Conservation (phyloP, 2,797 vertebrate species). For the Gymnodraco acuticeps region DNA sequence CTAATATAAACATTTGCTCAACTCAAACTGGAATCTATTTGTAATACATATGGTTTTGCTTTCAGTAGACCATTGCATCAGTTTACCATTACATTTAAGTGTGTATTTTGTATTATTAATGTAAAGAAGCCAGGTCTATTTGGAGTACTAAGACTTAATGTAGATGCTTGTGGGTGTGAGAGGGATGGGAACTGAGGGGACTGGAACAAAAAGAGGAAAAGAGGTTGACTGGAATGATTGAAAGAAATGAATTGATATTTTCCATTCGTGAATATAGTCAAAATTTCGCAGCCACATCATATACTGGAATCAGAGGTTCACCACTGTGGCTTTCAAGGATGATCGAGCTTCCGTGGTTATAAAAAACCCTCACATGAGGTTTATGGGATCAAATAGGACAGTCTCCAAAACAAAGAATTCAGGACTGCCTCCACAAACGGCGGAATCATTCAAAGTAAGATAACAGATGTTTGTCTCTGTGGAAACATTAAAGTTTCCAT, state of each 20-base stretch:
- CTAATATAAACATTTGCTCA: background rate
- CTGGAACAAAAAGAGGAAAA: constrained; percentile 51
- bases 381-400: constrained; percentile 36
- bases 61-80: constrained; percentile 1
- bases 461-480: constrained; percentile 71
- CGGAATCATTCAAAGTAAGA: constrained; percentile 47
- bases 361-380: constrained; percentile 36
- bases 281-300: constrained; percentile 69
- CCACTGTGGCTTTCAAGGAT: constrained; percentile 51
- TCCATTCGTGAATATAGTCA: constrained; percentile 70
- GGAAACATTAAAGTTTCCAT: constrained; percentile 64
- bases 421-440: constrained; percentile 33
- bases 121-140: constrained; percentile 23
- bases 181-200: constrained; percentile 33
- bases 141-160: constrained; percentile 19
- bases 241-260: constrained; percentile 37
- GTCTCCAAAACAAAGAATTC: constrained; percentile 37
- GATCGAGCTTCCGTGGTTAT: constrained; percentile 26
- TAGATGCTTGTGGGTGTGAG: constrained; percentile 3
- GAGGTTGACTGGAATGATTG: constrained; percentile 36
- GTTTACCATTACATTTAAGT: background rate
- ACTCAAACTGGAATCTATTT: background rate
- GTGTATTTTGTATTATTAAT: constrained; percentile 21
- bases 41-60: background rate
- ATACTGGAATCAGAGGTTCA: constrained; percentile 74